These are phyloP conservation scores for Squalus acanthias DNA, from an alignment of 2,797 vertebrate genomes.

Conservation along the genomic window DNA sequence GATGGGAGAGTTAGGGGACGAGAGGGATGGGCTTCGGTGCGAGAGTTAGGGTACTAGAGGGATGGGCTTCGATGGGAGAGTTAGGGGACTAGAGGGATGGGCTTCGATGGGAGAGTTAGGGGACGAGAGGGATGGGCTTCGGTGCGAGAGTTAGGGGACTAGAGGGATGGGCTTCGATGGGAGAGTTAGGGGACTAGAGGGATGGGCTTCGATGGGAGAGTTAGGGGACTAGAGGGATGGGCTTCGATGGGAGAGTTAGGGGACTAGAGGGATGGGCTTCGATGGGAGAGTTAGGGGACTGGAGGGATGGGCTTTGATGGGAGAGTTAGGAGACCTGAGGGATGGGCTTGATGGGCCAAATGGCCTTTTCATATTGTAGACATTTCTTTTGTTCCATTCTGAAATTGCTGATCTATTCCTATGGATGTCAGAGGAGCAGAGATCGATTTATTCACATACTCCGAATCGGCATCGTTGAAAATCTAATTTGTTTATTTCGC, in stretches of 20 bases:
- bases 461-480: too few species aligned
- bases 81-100: background rate
- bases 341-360: background rate
- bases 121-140: background rate
- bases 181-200: too few species aligned
- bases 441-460: background rate
- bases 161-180: too few species aligned
- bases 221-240: too few species aligned
- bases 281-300: background rate
- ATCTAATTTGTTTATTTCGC: background rate
- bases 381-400: background rate
- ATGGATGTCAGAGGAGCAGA: background rate
- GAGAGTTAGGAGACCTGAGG: background rate
- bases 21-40: too few species aligned
- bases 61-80: background rate
- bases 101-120: conserved; percentile 32
- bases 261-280: background rate
- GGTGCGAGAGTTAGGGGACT: background rate
- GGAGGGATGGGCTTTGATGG: background rate
- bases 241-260: too few species aligned
- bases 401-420: background rate
- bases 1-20: too few species aligned
- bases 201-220: too few species aligned
- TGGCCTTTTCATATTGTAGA: background rate
- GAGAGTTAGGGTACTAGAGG: background rate